Conservation (phyloP, 2,113 vertebrate species). For the Apistogramma diplotaenia region DNA sequence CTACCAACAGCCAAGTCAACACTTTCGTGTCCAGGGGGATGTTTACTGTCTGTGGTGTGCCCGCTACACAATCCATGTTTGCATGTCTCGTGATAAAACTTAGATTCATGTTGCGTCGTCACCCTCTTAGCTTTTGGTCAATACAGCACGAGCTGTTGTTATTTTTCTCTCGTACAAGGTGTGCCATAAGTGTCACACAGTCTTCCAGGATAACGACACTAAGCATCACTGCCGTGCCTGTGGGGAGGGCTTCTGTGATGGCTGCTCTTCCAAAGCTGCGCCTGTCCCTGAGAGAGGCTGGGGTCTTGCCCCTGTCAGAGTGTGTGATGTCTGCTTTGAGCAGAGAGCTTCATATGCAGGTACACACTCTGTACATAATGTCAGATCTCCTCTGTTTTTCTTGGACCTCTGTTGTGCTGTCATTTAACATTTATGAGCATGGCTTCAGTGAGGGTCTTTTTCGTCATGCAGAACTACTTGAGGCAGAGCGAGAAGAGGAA, state of each 20-base stretch:
- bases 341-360: slow-evolving; percentile 67
- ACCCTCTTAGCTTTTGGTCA: not conserved
- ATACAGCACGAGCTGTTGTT: slow-evolving; percentile 31
- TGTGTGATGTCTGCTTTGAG: slow-evolving; percentile 94
- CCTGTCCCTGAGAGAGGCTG: slow-evolving; percentile 96
- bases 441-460: not conserved
- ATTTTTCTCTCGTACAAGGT: slow-evolving; percentile 71
- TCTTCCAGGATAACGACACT: slow-evolving; percentile 94
- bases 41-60: slow-evolving; percentile 49
- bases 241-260: slow-evolving; percentile 96
- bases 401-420: not conserved
- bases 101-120: not conserved
- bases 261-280: slow-evolving; percentile 90
- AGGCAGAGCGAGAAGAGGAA: slow-evolving; percentile 85
- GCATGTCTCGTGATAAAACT: slow-evolving; percentile 40
- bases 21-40: slow-evolving; percentile 56
- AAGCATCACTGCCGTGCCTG: slow-evolving; percentile 99
- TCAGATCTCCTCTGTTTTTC: not conserved
- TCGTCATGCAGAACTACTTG: slow-evolving; percentile 77
- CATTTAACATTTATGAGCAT: not conserved
- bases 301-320: slow-evolving; percentile 91
- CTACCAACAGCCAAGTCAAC: slow-evolving; percentile 65
- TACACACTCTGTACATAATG: not conserved
- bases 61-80: slow-evolving; percentile 53
- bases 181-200: slow-evolving; percentile 88